These are phyloP conservation scores for Chelonus insularis DNA, from an alignment of 1,140 invertebrate species.

Conservation along the genomic window DNA sequence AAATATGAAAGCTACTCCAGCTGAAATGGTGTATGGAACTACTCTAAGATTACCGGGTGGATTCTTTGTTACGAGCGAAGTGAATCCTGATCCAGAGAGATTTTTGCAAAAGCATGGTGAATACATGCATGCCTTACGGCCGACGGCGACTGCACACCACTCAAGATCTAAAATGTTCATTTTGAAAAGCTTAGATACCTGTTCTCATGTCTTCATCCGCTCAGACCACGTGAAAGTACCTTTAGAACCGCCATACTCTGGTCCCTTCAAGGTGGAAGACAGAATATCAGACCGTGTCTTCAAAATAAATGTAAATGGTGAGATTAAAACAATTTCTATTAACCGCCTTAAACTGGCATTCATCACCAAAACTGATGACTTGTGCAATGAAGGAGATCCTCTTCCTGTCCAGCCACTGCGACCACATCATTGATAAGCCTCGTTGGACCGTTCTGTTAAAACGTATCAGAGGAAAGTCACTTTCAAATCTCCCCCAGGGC, in stretches of 20 bases:
- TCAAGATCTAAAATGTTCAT: neutral
- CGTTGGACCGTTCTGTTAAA: too few species aligned
- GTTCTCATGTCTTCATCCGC: constrained; percentile 2
- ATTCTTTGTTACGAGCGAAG: constrained; percentile 33
- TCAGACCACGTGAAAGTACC: constrained; percentile 23
- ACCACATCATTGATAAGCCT: too few species aligned
- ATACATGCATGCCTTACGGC: constrained; percentile 22
- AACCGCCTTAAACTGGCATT: too few species aligned
- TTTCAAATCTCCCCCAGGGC: too few species aligned
- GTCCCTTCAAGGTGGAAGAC: neutral
- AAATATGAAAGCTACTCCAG: constrained; percentile 38
- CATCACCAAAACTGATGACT: too few species aligned
- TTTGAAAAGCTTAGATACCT: constrained; percentile 11
- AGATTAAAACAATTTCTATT: too few species aligned
- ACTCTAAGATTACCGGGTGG: constrained; percentile 41
- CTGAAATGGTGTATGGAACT: constrained; percentile 41
- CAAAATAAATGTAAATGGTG: too few species aligned
- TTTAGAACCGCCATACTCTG: constrained; percentile 23
- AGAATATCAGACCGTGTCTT: neutral
- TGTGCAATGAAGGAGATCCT: too few species aligned
- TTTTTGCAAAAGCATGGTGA: constrained; percentile 13
- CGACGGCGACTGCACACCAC: constrained; percentile 27
- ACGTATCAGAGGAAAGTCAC: too few species aligned
- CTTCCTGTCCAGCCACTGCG: too few species aligned
- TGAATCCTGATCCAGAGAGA: constrained; percentile 1